Evolutionary conservation across 2,888 invertebrate species (phyloP), one percentile per base, ranked within the genome.

Genomic region (Mycalesis mineus): DNA sequence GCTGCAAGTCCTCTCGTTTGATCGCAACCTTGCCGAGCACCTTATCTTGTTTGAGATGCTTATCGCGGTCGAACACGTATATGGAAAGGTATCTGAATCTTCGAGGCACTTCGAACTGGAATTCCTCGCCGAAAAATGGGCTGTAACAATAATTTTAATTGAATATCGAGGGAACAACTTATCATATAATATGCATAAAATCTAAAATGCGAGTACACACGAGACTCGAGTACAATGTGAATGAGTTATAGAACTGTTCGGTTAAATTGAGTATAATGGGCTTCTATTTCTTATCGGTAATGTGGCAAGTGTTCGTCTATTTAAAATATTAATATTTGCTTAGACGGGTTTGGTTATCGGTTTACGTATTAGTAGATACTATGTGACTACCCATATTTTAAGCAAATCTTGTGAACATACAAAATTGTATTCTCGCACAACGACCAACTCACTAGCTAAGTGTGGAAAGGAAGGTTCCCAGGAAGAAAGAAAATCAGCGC

Each of bases 101-200:
- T 71, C 96, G 91, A 50, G 97, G 97, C 67, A 97, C 96, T 84
- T 97, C 96, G 79, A 97, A 97, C 81, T 96, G 95, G 88, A 96
- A 97, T 84, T 97, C 97, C 80, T 97, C 97, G 62, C 96, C 96
- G 82, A 96, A 97, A 86, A 97, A 97, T 66, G 97, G 97, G 80
- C 95, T 95, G 83, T 68, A 92, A 94, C 71, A 71, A 80, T 62
- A 68, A 54, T 62, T 14, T n/a, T 7, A 15, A 11, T 52, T 57
- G 7, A 53, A 17, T 15, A 45, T 4, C 13, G 47, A 41, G 28
- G 28, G 67, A 57, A 37, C 2, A 14, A n/a, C n/a, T n/a, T n/a
- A n/a, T n/a, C n/a, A n/a, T n/a, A n/a, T n/a, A n/a, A n/a, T n/a
- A n/a, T n/a, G n/a, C 6, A 48, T n/a, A n/a, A n/a, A 41, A 55